Conservation (phyloP, 2,113 vertebrate species). For the Neolamprologus longior region DNA sequence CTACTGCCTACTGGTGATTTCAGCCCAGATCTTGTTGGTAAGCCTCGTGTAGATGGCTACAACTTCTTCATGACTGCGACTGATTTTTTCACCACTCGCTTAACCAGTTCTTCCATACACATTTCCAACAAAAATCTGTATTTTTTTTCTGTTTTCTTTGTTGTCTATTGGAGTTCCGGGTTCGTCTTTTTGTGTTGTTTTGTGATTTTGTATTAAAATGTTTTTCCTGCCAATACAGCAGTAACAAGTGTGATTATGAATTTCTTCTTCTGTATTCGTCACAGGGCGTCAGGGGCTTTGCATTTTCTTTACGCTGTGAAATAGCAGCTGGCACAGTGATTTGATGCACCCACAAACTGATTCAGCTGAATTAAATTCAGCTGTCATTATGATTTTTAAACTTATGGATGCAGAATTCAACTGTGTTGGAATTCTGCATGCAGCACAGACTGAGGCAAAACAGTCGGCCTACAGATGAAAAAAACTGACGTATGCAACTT, state of each 20-base stretch:
- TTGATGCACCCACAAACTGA: not conserved
- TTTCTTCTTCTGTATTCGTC: not conserved
- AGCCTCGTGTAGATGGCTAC: not conserved
- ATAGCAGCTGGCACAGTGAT: not conserved
- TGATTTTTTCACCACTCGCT: not conserved
- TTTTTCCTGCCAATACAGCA: not conserved
- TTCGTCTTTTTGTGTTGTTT: not conserved
- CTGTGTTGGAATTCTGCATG: not conserved
- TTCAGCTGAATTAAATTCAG: not conserved
- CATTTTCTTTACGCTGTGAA: not conserved
- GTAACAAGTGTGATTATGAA: not conserved
- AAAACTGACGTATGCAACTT: not conserved
- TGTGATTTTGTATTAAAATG: not conserved
- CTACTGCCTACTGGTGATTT: not conserved
- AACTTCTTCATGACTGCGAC: not conserved
- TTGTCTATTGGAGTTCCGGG: not conserved
- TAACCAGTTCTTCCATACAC: not conserved
- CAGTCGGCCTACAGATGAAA: not conserved
- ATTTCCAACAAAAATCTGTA: not conserved
- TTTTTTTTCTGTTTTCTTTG: not conserved
- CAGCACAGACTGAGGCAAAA: not conserved
- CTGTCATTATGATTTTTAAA: not conserved
- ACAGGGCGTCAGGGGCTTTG: not conserved
- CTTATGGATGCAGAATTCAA: not conserved
- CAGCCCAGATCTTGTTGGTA: not conserved